phyloP scores from a whole-genome alignment of 2,888 invertebrate genomes.

The Tiliacea aurago region DNA sequence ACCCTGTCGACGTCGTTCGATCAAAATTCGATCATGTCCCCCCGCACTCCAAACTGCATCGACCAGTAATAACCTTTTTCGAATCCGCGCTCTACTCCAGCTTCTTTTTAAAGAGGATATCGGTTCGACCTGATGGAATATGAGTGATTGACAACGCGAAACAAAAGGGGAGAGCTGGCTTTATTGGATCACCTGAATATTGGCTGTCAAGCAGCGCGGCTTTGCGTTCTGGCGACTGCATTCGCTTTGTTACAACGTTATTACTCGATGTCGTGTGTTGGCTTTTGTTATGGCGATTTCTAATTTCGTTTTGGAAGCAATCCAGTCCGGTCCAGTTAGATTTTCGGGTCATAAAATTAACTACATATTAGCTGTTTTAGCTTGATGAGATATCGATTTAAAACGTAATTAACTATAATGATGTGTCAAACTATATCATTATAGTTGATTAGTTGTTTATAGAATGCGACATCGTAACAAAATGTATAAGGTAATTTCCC shows the following conservation, averaged over 20 bases:
- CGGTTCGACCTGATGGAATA: conserved; percentile 48
- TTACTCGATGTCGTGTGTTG: background rate
- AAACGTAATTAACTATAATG: background rate
- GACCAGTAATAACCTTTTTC: conserved; percentile 41
- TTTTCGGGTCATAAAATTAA: background rate
- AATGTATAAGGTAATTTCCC: background rate
- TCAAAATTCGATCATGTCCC: conserved; percentile 37
- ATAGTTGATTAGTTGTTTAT: background rate
- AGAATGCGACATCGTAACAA: background rate
- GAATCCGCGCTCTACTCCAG: conserved; percentile 14
- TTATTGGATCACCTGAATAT: conserved; percentile 52
- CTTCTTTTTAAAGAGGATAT: conserved; percentile 39
- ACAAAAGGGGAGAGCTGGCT: conserved; percentile 48
- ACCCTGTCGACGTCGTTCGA: conserved; percentile 1
- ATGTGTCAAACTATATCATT: too few species aligned
- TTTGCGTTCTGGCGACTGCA: conserved; percentile 14
- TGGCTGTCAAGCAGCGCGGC: conserved; percentile 33
- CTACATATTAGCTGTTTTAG: background rate
- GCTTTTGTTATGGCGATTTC: background rate
- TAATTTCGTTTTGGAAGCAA: background rate
- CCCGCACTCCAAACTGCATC: conserved; percentile 15
- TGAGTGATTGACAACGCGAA: conserved; percentile 57
- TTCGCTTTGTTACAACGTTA: conserved; percentile 22
- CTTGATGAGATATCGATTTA: background rate
- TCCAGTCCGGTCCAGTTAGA: background rate